A percentile compares a stretch with the other conserved stretches of the same genome.
phyloP scores from a whole-genome alignment of 2,797 vertebrate genomes.

The Tadarida brasiliensis region DNA sequence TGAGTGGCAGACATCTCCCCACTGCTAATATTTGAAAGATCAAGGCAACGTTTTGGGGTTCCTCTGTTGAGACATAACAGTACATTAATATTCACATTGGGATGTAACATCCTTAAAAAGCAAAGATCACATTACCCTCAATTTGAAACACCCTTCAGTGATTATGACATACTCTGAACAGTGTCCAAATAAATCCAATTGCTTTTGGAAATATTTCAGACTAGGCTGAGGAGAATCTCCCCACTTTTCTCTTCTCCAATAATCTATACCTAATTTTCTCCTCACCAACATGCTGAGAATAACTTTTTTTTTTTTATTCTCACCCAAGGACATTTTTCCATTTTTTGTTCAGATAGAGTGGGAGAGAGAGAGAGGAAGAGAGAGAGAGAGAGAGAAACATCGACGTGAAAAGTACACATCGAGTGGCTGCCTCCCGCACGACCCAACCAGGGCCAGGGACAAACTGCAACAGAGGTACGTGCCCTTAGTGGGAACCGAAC shows the following conservation, averaged over 20 bases:
- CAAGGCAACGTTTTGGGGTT: conserved; percentile 85
- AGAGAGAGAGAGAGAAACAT: too few species aligned
- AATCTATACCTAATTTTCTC: conserved; percentile 8
- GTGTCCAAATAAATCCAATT: conserved; percentile 41
- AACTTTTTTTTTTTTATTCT: too few species aligned
- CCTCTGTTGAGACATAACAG: conserved; percentile 82
- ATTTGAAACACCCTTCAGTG: conserved; percentile 30
- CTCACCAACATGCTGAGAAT: neutral
- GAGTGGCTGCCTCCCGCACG: too few species aligned
- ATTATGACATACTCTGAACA: conserved; percentile 50
- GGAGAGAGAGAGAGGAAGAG: too few species aligned
- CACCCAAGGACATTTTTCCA: too few species aligned
- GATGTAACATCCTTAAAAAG: conserved; percentile 41
- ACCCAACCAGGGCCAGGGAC: too few species aligned
- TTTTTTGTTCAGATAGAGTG: too few species aligned
- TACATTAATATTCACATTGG: conserved; percentile 64
- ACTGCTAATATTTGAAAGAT: conserved; percentile 86
- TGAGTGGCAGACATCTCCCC: conserved; percentile 77
- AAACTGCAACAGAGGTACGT: too few species aligned
- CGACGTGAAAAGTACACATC: too few species aligned
- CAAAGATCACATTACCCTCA: conserved; percentile 18
- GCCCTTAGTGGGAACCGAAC: too few species aligned
- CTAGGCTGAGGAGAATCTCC: conserved; percentile 22
- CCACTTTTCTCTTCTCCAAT: conserved; percentile 6
- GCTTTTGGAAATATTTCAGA: conserved; percentile 31